Percentiles rank a stretch among this genome's conserved stretches.
phyloP scores from a whole-genome alignment of 2,888 invertebrate species.

The Drosophila mimetica region DNA sequence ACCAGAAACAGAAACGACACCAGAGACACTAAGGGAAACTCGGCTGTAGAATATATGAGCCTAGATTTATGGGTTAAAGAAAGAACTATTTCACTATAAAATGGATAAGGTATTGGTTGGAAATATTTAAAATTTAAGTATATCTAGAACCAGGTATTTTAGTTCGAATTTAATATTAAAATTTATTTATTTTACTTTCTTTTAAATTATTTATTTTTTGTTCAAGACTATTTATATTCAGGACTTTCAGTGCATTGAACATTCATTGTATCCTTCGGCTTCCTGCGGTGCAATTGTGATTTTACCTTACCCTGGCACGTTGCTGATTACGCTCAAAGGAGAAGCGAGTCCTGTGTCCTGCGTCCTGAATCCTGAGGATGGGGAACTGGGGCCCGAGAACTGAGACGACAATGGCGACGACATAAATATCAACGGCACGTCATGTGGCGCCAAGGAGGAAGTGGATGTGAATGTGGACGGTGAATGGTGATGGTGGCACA shows the following conservation, averaged over 20 bases:
- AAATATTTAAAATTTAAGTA: no score
- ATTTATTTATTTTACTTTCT: not conserved
- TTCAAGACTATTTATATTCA: no score
- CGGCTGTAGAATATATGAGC: not conserved
- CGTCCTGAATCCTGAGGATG: not conserved
- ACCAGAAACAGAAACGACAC: no score
- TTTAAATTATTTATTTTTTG: not conserved
- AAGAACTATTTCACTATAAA: no score
- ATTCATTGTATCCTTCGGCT: conserved; percentile 68
- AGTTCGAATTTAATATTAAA: no score
- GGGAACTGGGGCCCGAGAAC: conserved; percentile 21
- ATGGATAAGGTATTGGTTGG: no score
- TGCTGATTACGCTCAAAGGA: conserved; percentile 68
- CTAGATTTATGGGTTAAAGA: not conserved
- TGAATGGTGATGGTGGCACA: conserved; percentile 47
- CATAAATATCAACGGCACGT: conserved; percentile 56
- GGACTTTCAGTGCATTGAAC: conserved; percentile 26
- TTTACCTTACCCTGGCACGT: conserved; percentile 57
- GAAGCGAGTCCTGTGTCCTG: conserved; percentile 16
- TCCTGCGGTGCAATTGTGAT: conserved; percentile 63
- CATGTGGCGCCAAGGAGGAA: conserved; percentile 47
- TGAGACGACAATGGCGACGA: conserved; percentile 32
- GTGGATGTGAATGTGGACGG: conserved; percentile 48
- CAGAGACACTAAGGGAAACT: conserved; percentile 10
- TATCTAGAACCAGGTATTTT: no score